Evolutionary conservation across 23 tunicate genomes (phyloP).

Genomic region (Aplidium turbinatum): DNA sequence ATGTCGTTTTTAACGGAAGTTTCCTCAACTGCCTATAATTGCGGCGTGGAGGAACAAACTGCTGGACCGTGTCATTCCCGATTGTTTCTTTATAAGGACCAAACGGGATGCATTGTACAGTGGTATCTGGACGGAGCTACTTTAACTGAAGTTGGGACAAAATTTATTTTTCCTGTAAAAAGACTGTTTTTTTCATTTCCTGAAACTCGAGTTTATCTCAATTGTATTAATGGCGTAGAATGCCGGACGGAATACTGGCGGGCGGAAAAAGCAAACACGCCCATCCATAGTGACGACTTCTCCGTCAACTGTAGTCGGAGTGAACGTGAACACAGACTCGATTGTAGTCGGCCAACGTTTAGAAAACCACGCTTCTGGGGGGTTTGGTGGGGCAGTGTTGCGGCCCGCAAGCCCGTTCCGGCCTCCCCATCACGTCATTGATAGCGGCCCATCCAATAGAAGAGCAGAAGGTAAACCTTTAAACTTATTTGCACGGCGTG

Average conservation of each 20-base stretch:
- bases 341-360: constrained; percentile 52
- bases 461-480: constrained; percentile 29
- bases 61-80: no score
- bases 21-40: no score
- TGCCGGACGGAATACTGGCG: constrained; percentile 49
- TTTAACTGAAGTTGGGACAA: no score
- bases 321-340: constrained; percentile 47
- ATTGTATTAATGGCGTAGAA: no score
- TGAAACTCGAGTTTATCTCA: no score
- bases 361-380: constrained; percentile 36
- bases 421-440: constrained; percentile 61
- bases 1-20: neutral
- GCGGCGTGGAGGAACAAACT: no score
- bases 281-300: constrained; percentile 48
- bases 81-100: no score
- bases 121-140: no score
- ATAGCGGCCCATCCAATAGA: neutral
- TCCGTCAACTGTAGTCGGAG: constrained; percentile 62
- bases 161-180: no score
- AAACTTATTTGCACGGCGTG: neutral
- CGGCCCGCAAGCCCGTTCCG: constrained; percentile 71
- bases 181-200: no score
- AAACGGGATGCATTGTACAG: no score
- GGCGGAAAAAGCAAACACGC: constrained; percentile 60
- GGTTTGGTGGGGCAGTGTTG: constrained; percentile 41